A percentile compares a stretch with the other conserved stretches of the same genome.
Conservation (phyloP, 2,888 invertebrate genomes). For the Epistrophe grossulariae region DNA sequence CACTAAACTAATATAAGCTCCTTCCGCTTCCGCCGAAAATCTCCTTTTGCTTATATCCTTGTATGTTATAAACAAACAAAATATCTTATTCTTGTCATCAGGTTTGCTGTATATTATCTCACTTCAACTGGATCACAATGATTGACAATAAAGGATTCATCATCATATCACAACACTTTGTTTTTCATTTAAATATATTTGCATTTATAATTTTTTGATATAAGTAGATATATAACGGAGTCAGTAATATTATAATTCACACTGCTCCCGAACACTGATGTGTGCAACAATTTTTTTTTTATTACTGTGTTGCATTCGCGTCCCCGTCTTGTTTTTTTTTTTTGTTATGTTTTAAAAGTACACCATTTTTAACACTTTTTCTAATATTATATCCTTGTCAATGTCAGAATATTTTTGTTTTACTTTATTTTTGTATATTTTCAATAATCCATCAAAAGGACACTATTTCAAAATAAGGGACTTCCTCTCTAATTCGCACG, state of each 20-base stretch:
- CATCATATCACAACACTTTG: constrained; percentile 56
- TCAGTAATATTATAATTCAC: constrained; percentile 10
- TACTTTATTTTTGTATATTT: background rate
- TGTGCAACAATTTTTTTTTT: constrained; percentile 40
- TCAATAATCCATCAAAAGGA: constrained; percentile 6
- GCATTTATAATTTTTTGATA: constrained; percentile 1
- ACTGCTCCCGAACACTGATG: constrained; percentile 37
- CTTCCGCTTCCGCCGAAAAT: constrained; percentile 36
- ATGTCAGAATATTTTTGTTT: constrained; percentile 42
- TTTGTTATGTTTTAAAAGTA: too few relatives aligned
- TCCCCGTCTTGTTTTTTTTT: constrained; percentile 16
- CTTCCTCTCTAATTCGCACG: constrained; percentile 35
- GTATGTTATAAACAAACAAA: constrained; percentile 72
- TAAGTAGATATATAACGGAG: background rate
- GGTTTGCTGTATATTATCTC: constrained; percentile 64
- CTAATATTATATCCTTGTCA: constrained; percentile 45
- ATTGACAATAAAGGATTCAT: constrained; percentile 43
- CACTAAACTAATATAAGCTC: constrained; percentile 66
- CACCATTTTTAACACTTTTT: constrained; percentile 55
- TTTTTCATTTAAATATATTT: constrained; percentile 19
- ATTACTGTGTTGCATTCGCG: constrained; percentile 28
- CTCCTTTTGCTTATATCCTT: constrained; percentile 62
- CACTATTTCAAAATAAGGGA: background rate
- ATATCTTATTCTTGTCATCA: constrained; percentile 64
- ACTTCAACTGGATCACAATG: constrained; percentile 64